Percentiles rank a stretch among this genome's conserved stretches.
Conservation (phyloP, 2,888 invertebrate genomes). For the Taphrorychus bicolor region DNA sequence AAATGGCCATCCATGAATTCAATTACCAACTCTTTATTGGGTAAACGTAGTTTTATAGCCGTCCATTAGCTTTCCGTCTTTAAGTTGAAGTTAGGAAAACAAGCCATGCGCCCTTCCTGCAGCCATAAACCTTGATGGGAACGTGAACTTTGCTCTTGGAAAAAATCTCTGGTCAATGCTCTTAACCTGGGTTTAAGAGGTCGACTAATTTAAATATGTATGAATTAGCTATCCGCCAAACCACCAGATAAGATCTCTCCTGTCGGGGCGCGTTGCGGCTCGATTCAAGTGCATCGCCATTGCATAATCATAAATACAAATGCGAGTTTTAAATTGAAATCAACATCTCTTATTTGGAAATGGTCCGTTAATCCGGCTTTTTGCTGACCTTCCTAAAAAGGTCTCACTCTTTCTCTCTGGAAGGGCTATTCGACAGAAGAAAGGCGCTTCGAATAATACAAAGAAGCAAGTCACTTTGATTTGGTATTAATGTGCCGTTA, state of each 20-base stretch:
- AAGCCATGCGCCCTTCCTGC: too few species aligned
- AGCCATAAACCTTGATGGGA: too few species aligned
- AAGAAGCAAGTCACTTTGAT: background rate
- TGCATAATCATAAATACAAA: conserved; percentile 3
- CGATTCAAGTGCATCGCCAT: background rate
- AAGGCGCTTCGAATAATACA: background rate
- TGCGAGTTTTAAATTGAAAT: background rate
- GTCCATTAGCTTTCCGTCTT: conserved; percentile 1
- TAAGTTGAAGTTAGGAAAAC: background rate
- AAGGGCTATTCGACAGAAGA: background rate
- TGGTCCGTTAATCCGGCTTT: background rate
- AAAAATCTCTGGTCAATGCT: background rate
- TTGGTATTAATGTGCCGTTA: too few species aligned
- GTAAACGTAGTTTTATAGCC: conserved; percentile 18
- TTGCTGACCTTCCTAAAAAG: conserved; percentile 1
- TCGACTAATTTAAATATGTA: background rate
- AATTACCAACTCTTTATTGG: conserved; percentile 21
- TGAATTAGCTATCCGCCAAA: background rate
- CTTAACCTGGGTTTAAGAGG: background rate
- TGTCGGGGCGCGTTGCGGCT: background rate
- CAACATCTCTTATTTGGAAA: background rate
- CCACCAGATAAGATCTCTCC: conserved; percentile 1
- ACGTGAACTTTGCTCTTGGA: background rate
- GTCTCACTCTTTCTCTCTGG: background rate
- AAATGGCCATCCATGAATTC: conserved; percentile 25